These are phyloP conservation scores for Diachasma alloeum DNA, from an alignment of 1,140 invertebrate genomes.

Conservation along the genomic window DNA sequence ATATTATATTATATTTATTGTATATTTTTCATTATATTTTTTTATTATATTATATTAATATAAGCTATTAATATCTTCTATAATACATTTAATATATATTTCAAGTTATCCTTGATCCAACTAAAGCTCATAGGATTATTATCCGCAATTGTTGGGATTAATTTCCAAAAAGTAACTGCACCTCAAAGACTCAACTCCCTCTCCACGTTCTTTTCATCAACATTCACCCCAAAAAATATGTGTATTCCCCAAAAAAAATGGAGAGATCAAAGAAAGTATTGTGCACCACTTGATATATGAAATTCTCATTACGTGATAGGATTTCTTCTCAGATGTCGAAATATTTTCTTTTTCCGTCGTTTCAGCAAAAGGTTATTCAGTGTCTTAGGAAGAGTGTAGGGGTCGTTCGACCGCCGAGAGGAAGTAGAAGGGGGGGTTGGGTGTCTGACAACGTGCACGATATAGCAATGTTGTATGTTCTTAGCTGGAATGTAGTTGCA, in stretches of 20 bases:
- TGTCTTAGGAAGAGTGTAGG: not conserved
- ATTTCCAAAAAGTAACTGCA: not conserved
- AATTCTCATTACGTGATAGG: constrained; percentile 7
- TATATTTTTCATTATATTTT: no score
- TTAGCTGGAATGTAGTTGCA: constrained; percentile 48
- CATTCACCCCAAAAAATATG: not conserved
- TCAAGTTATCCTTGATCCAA: no score
- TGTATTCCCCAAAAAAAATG: not conserved
- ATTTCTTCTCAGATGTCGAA: not conserved
- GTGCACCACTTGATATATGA: not conserved
- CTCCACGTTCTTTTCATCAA: not conserved
- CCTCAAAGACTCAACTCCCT: not conserved
- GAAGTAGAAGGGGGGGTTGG: constrained; percentile 11
- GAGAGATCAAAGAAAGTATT: not conserved
- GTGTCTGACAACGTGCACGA: constrained; percentile 15
- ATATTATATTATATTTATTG: no score
- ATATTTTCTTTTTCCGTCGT: not conserved
- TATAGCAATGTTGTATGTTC: constrained; percentile 40
- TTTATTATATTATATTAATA: no score
- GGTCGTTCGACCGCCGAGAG: constrained; percentile 21
- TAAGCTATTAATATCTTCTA: no score
- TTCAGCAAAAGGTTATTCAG: not conserved
- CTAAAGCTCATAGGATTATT: no score
- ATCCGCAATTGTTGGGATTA: not conserved
- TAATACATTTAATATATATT: no score